Conservation (phyloP, 2,888 invertebrate genomes). For the Caenorhabditis imperialis region DNA sequence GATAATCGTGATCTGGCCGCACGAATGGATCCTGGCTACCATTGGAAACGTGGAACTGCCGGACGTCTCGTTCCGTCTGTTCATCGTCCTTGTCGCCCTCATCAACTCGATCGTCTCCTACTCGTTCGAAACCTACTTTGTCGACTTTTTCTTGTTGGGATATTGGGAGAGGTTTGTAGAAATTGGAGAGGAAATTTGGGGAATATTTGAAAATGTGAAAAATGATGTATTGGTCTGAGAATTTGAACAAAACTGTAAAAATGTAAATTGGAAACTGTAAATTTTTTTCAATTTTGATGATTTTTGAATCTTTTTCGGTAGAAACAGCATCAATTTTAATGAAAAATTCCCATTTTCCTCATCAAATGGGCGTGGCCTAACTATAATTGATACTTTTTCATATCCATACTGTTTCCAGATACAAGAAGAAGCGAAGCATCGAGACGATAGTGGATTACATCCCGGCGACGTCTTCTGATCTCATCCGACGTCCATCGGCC, state of each 20-base stretch:
- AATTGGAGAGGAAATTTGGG: not conserved
- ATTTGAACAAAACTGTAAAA: no score
- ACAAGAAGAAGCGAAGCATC: slow-evolving; percentile 51
- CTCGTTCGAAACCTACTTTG: slow-evolving; percentile 68
- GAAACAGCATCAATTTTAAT: no score
- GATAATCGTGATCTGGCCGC: slow-evolving; percentile 32
- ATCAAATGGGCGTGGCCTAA: not conserved
- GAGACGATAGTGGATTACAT: slow-evolving; percentile 41
- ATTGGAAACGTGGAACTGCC: slow-evolving; percentile 43
- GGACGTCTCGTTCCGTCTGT: slow-evolving; percentile 24
- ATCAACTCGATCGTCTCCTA: slow-evolving; percentile 48
- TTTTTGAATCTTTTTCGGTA: no score
- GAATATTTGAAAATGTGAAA: not conserved
- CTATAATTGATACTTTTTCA: not conserved
- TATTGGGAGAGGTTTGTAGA: slow-evolving; percentile 67
- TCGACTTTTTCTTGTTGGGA: slow-evolving; percentile 68
- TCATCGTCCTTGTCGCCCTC: slow-evolving; percentile 33
- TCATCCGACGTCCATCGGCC: slow-evolving; percentile 7
- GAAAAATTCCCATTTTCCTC: not conserved
- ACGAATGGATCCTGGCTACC: slow-evolving; percentile 1
- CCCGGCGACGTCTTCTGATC: slow-evolving; percentile 14
- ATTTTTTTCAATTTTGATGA: not conserved
- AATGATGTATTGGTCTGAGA: slow-evolving; percentile 2
- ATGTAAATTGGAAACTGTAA: not conserved
- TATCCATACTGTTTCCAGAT: slow-evolving; percentile 8